These are phyloP conservation scores for Ammodytes dubius DNA, from an alignment of 2,113 vertebrate species.

Conservation along the genomic window DNA sequence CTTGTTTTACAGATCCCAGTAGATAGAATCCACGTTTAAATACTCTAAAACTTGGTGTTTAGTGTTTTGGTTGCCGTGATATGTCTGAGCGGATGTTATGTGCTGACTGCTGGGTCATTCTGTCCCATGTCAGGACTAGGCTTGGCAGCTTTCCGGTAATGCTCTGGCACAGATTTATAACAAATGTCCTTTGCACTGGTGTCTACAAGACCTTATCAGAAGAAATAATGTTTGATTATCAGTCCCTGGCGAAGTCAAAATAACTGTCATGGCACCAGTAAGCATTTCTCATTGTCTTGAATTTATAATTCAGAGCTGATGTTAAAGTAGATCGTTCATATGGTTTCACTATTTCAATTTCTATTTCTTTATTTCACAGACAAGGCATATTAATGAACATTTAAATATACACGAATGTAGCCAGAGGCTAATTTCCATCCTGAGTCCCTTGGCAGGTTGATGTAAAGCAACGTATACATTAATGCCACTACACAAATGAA, in stretches of 20 bases:
- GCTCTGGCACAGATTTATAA: conserved; percentile 12
- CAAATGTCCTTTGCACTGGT: neutral
- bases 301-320: neutral
- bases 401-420: too few species aligned
- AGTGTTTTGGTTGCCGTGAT: conserved; percentile 38
- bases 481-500: too few species aligned
- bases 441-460: too few species aligned
- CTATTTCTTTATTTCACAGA: too few species aligned
- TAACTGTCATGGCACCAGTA: neutral
- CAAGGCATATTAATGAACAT: too few species aligned
- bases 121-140: conserved; percentile 52
- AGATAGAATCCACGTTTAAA: neutral
- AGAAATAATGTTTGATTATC: neutral
- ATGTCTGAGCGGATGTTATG: conserved; percentile 64
- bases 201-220: neutral
- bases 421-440: too few species aligned
- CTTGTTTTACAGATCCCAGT: neutral
- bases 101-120: conserved; percentile 51
- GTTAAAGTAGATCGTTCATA: neutral
- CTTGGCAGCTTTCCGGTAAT: conserved; percentile 47
- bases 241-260: neutral
- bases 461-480: too few species aligned
- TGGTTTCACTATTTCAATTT: neutral
- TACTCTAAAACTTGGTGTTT: neutral
- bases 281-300: neutral